A percentile compares a stretch with the other conserved stretches of the same genome.
These are phyloP conservation scores for Sparus aurata DNA, from an alignment of 2,797 vertebrate genomes.

Conservation along the genomic window DNA sequence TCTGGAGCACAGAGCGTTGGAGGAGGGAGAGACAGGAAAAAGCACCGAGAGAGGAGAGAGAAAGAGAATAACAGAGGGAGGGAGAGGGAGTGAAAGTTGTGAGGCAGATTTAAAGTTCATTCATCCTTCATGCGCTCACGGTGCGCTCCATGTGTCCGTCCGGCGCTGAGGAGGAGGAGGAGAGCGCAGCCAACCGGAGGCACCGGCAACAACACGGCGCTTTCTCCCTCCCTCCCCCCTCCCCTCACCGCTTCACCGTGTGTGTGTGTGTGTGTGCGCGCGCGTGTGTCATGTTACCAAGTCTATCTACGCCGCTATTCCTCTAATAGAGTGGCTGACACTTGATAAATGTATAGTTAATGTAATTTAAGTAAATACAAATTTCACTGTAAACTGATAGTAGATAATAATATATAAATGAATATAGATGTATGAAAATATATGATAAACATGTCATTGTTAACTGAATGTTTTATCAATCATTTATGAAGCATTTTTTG, in stretches of 20 bases:
- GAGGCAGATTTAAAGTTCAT: conserved; percentile 77
- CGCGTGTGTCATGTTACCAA: neutral
- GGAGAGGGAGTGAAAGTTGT: conserved; percentile 65
- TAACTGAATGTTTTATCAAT: too few relatives aligned
- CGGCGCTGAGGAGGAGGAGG: conserved; percentile 41
- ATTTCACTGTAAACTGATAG: too few relatives aligned
- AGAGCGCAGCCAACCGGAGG: conserved; percentile 64
- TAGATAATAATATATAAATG: too few relatives aligned
- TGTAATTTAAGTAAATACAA: too few relatives aligned
- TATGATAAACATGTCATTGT: too few relatives aligned
- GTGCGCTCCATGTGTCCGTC: conserved; percentile 54
- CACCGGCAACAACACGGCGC: conserved; percentile 23
- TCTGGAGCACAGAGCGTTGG: conserved; percentile 24
- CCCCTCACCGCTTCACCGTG: neutral
- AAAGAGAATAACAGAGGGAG: conserved; percentile 3
- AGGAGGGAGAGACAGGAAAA: conserved; percentile 1
- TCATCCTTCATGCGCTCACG: conserved; percentile 56
- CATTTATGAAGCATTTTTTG: too few relatives aligned
- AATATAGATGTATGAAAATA: too few relatives aligned
- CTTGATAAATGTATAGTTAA: too few relatives aligned
- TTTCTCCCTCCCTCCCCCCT: conserved; percentile 3
- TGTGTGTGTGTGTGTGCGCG: too few relatives aligned
- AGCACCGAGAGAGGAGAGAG: neutral
- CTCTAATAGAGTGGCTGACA: too few relatives aligned
- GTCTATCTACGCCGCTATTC: neutral